Evolutionary conservation across 2,888 invertebrate species (phyloP).

Genomic region (Apantesis nais): DNA sequence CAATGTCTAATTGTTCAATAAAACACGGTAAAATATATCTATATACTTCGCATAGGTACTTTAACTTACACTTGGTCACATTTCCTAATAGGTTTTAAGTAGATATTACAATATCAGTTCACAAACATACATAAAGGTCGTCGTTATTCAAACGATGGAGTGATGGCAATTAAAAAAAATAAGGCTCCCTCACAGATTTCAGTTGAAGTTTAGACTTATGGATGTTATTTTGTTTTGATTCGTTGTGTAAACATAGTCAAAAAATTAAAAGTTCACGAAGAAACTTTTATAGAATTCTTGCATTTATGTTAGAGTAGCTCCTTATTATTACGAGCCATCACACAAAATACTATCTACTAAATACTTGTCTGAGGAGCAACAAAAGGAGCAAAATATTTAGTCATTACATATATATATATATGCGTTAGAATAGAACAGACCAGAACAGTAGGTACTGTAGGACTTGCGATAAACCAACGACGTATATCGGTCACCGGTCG

Average conservation of each 20-base stretch:
- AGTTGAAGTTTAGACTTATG: too few relatives aligned
- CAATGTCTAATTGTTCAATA: too few relatives aligned
- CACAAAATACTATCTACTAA: not conserved
- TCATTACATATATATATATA: too few relatives aligned
- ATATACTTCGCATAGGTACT: too few relatives aligned
- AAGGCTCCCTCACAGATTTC: not conserved
- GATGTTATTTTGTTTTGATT: not conserved
- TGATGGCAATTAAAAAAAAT: not conserved
- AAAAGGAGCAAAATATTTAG: too few relatives aligned
- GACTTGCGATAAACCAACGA: conserved; percentile 12
- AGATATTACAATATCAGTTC: too few relatives aligned
- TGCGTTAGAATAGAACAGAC: not conserved
- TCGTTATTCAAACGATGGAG: not conserved
- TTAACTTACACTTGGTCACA: too few relatives aligned
- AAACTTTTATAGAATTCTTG: too few relatives aligned
- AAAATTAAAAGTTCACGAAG: not conserved
- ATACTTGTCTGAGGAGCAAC: not conserved
- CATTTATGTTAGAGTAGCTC: not conserved
- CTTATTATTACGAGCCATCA: not conserved
- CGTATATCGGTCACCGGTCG: conserved; percentile 48
- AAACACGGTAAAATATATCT: too few relatives aligned
- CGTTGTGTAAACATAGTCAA: too few relatives aligned
- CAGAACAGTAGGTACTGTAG: not conserved
- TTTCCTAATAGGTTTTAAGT: too few relatives aligned
- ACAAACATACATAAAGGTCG: too few relatives aligned